These are phyloP conservation scores for Phaethornis superciliosus DNA, from an alignment of 2,113 vertebrate species.

Conservation along the genomic window DNA sequence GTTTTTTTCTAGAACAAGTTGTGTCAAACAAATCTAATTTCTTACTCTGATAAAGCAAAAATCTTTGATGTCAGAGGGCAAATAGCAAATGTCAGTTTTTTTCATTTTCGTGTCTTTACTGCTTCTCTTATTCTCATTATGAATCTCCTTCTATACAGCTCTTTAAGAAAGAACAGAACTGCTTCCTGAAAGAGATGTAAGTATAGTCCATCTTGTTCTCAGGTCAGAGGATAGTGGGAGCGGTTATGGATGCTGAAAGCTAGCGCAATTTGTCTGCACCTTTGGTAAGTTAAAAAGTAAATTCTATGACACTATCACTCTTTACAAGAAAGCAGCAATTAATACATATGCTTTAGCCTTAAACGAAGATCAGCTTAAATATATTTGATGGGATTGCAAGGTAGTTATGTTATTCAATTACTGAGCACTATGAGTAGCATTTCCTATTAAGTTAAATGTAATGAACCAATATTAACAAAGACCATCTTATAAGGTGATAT, in stretches of 20 bases:
- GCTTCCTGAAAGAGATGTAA: background rate
- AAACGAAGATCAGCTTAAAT: background rate
- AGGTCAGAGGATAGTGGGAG: background rate
- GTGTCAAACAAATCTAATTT: background rate
- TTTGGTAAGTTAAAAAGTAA: background rate
- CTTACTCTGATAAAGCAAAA: background rate
- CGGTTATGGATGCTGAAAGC: background rate
- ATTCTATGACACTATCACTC: background rate
- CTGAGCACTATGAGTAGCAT: background rate
- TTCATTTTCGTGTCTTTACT: background rate
- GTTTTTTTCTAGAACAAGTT: background rate
- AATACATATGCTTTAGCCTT: background rate
- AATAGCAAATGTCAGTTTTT: background rate
- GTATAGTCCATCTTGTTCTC: background rate
- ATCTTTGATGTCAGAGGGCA: background rate
- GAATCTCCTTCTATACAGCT: background rate
- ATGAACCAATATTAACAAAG: background rate
- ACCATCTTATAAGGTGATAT: background rate
- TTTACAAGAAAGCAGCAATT: background rate
- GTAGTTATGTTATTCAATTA: background rate
- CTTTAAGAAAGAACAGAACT: background rate
- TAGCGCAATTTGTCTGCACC: background rate
- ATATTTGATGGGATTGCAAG: background rate
- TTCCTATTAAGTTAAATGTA: background rate
- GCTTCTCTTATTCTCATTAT: background rate